Conservation (phyloP, 2,113 vertebrate species). For the Synodontis membranacea region DNA sequence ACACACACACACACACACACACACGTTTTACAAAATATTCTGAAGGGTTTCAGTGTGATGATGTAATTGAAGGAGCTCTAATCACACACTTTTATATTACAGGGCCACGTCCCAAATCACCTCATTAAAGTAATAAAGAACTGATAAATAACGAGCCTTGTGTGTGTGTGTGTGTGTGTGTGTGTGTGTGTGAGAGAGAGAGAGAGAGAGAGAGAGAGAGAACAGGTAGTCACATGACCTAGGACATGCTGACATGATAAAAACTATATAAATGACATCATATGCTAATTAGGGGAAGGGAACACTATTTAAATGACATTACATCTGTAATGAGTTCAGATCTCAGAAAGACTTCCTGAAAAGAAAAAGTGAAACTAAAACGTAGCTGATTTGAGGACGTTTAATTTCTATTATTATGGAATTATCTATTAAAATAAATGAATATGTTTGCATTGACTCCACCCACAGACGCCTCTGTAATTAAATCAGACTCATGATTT, state of each 20-base stretch:
- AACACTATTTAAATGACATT: background rate
- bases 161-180: background rate
- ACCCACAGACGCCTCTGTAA: background rate
- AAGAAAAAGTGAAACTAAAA: background rate
- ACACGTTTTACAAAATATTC: background rate
- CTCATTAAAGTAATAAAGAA: background rate
- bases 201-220: too few relatives aligned
- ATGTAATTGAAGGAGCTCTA: background rate
- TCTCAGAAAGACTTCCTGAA: background rate
- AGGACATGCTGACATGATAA: background rate
- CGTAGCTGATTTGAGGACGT: background rate
- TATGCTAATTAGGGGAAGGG: background rate
- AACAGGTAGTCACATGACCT: too few relatives aligned
- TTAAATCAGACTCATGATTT: background rate
- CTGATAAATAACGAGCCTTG: background rate
- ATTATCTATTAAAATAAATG: too few relatives aligned
- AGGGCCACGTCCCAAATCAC: background rate
- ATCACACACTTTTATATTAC: background rate
- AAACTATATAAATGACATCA: background rate
- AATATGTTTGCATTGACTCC: background rate
- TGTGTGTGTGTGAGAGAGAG: background rate
- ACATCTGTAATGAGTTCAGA: too few relatives aligned
- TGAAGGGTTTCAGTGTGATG: background rate
- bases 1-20: constrained; percentile 25
- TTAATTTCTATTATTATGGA: too few relatives aligned